Percentiles rank a stretch among this genome's conserved stretches.
Conservation (phyloP, 2,888 invertebrate species). For the Graphium colonna region DNA sequence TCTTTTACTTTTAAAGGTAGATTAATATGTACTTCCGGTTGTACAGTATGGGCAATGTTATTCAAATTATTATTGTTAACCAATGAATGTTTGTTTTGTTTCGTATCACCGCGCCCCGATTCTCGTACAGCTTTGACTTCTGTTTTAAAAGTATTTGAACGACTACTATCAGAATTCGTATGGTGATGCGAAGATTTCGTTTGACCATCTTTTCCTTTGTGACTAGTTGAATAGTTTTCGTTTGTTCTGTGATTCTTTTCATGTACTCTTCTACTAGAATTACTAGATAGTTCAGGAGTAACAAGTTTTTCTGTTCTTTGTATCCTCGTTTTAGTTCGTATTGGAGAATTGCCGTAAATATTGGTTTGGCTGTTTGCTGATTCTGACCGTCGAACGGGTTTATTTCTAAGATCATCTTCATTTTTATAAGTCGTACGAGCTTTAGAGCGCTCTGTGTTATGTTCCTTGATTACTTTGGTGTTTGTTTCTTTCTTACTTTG, state of each 20-base stretch:
- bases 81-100: conserved; percentile 20
- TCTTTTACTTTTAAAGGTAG: conserved; percentile 27
- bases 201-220: neutral
- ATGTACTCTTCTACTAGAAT: conserved; percentile 10
- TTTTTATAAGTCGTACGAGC: conserved; percentile 4
- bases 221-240: neutral
- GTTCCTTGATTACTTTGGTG: conserved; percentile 9
- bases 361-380: conserved; percentile 15
- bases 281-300: conserved; percentile 29
- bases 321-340: conserved; percentile 19
- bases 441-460: conserved; percentile 7
- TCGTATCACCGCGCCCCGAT: conserved; percentile 13
- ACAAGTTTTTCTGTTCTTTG: conserved; percentile 37
- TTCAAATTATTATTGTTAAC: conserved; percentile 25
- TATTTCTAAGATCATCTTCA: conserved; percentile 4
- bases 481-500: conserved; percentile 25
- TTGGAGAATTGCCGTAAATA: conserved; percentile 1
- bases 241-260: conserved; percentile 6
- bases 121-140: neutral
- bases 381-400: neutral
- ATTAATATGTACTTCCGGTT: conserved; percentile 6
- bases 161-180: neutral
- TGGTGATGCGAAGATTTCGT: conserved; percentile 6
- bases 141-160: conserved; percentile 1
- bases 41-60: conserved; percentile 10